Evolutionary conservation across 2,888 invertebrate species (phyloP), one percentile per base, ranked within the genome.

Genomic region (Pyrocoelia pectoralis): DNA sequence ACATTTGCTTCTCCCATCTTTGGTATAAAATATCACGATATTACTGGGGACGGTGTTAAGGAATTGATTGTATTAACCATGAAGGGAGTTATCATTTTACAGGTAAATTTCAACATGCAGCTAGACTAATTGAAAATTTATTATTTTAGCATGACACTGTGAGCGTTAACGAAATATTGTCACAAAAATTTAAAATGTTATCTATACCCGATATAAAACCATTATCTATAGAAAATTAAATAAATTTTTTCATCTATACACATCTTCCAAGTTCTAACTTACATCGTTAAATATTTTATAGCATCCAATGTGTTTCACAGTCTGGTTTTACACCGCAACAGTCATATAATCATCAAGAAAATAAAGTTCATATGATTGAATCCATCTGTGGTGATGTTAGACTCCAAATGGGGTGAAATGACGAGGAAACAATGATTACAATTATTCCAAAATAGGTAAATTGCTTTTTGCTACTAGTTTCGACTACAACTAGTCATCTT

Each of bases 81-180:
- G 72, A 85, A 85, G 72, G 90, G 90, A 28, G 82, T 90, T 12
- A 88, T 89, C 72, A 84, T 90, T 69, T 80, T 89, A 75, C 89
- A 89, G 84, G 86, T 86, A 79, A 28, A 18, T 18, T n/a, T 19
- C n/a, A n/a, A n/a, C n/a, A n/a, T n/a, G n/a, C 4, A 2, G 10
- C 14, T 3, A 12, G 10, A 28, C 33, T 13, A 33, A 15, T 46
- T 29, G 28, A 13, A 10, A n/a, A 15, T 10, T 14, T 18, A 17
- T 53, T 41, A 14, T 33, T 53, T 54, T 55, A 79, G 77, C 76
- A 77, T 61, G 76, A 79, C 67, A 72, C 72, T 15, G 65, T 65
- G 40, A 69, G 66, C 53, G 66, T 79, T 9, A 72, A 77, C 56
- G 68, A 72, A 56, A 72, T 72, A 41, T 66, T 79, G 41, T 71